Evolutionary conservation across 2,797 vertebrate genomes (phyloP), one percentile per base, ranked within the genome.

Genomic region (Ciconia nigra): DNA sequence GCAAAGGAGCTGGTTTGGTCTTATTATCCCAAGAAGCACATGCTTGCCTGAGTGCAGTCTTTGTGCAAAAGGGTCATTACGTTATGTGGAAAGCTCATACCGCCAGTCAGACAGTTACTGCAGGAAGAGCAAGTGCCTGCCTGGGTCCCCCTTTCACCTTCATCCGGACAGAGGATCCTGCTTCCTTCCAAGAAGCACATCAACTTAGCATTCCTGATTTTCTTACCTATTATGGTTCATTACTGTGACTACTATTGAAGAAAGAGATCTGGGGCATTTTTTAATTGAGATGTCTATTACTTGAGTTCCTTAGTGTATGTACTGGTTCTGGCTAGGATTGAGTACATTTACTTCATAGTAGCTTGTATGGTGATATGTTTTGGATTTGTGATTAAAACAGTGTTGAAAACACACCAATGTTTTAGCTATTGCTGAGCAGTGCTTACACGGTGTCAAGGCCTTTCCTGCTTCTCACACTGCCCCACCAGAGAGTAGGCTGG

Each of bases 401-500:
- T 47, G 37, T 51, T 18, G 16, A 29, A 15, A 79, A 63, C 22
- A 33, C 10, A 47, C 24, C 4, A 44, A 12, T 44, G 62, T 69
- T 90, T 90, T 54, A 76, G 31, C 22, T 83, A 8, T 37, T 73
- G 41, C 21, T 57, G 46, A 90, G 28, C 8, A 44, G n/a, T 15
- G 16, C 28, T 78, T 58, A 62, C 5, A 57, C 37, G 84, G 18
- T 2, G 1, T 63, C 42, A 67, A 47, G 20, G 15, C 6, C 31
- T 58, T 71, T 72, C 67, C 41, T 76, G 18, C 24, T 67, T 44
- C 54, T 67, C 54, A 52, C 5, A 1, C 18, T 13, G 6, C 19
- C 11, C 47, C 11, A 6, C 29, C 28, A 39, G 29, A 0, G 1
- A 59, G 12, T 1, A 39, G 12, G 25, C 12, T 73, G 41, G 21